phyloP scores from a whole-genome alignment of 2,888 invertebrate genomes.

The Dynastes hyllus region DNA sequence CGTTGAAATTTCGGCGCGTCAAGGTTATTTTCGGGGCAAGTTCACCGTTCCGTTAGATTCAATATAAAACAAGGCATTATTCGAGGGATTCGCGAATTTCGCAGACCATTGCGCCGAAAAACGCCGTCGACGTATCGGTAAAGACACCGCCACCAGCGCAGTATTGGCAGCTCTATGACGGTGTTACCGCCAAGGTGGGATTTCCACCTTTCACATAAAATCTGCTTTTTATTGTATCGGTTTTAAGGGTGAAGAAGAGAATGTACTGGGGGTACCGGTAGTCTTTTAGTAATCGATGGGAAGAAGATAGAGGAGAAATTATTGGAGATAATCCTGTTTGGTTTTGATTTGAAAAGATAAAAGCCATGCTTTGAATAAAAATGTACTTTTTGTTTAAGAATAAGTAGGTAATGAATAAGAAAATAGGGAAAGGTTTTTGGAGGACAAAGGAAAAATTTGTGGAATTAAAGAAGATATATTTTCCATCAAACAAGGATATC shows the following conservation, averaged over 20 bases:
- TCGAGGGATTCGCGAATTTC: conserved; percentile 47
- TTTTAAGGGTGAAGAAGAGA: neutral
- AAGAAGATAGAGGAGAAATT: neutral
- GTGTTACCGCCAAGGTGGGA: conserved; percentile 27
- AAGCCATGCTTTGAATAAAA: no score
- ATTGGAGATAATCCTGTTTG: no score
- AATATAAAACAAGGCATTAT: conserved; percentile 48
- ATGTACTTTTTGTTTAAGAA: no score
- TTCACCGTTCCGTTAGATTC: conserved; percentile 43
- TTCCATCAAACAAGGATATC: no score
- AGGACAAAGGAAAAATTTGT: no score
- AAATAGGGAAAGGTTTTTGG: no score
- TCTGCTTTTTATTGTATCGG: conserved; percentile 46
- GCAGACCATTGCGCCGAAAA: conserved; percentile 48
- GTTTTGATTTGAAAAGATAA: no score
- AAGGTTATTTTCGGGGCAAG: conserved; percentile 23
- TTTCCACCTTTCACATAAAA: conserved; percentile 51
- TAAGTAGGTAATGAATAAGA: no score
- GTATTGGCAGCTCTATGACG: conserved; percentile 5
- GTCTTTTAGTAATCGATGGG: neutral
- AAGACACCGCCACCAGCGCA: conserved; percentile 19
- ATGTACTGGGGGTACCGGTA: neutral
- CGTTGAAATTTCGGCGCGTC: conserved; percentile 33
- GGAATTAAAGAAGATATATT: no score
- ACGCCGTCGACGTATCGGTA: conserved; percentile 47